A percentile compares a stretch with the other conserved stretches of the same genome.
Conservation (phyloP, 2,113 vertebrate genomes). For the Notarius quadriscutis region DNA sequence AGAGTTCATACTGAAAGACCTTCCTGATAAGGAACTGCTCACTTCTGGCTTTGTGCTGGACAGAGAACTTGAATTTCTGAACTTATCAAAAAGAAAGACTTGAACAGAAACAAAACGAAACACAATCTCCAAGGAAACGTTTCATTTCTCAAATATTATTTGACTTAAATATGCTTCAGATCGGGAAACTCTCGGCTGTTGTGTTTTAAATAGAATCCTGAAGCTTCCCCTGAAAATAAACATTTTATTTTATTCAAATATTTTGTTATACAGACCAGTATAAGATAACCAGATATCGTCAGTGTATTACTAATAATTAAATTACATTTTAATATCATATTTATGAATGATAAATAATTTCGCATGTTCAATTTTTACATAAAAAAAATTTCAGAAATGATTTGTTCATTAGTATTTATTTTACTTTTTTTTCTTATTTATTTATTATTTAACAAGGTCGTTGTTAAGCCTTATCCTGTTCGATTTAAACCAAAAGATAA, state of each 20-base stretch:
- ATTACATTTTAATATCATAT: background rate
- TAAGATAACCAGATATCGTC: background rate
- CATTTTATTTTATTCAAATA: background rate
- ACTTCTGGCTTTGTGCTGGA: background rate
- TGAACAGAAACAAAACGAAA: background rate
- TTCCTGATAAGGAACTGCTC: background rate
- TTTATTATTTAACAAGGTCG: no score
- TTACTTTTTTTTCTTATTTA: background rate
- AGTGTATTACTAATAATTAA: background rate
- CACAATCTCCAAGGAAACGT: no score
- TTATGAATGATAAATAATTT: background rate
- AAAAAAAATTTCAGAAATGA: no score
- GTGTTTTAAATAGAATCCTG: no score
- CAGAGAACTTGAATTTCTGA: background rate
- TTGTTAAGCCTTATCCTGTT: background rate
- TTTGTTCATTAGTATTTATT: no score
- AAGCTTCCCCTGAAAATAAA: background rate
- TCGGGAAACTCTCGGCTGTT: no score
- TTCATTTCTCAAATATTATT: no score
- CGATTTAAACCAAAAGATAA: background rate
- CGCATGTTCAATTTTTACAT: background rate
- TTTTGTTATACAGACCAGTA: background rate
- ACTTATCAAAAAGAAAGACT: background rate
- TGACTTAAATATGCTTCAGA: no score
- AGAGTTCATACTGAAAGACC: no score